Base-by-base conservation (phyloP, 2,888 invertebrate species). In the Odontocolon sp. region DNA sequence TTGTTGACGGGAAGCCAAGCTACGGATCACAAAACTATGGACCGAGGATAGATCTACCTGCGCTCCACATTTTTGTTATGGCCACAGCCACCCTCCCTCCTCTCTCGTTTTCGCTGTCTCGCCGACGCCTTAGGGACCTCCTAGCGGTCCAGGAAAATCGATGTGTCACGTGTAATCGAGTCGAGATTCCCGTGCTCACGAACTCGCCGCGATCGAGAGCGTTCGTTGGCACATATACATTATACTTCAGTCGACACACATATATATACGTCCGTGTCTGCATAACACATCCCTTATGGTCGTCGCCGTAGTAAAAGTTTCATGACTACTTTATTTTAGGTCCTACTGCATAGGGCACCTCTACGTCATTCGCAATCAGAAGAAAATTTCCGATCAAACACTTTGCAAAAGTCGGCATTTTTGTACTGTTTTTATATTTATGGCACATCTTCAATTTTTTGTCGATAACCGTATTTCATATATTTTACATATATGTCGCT, bases 151-250 rank as follows among this genome's bases (percentile, higher is more conserved):
- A 21, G 36, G n/a, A 14, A 52, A 56, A 74, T 74, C 67, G 61
- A 74, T 68, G 67, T 68, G 73, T 74, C 73, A 68, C 54, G 54
- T 42, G 54, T 68, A 74, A 68, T 68, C 73, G 68, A 71, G 71
- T 71, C 36, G 71, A 63, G 61, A 74, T 68, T 73, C 33, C 42
- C 45, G 67, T 61, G 47, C 61, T 54, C 42, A 38, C 45, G 54
- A 36, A 67, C 67, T 68, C 61, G 23, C 54, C 45, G 54, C 42
- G 23, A 61, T 67, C 67, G 33, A 31, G 23, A 47, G 31, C 45
- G 36, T 28, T 36, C 2, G 16, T 61, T 31, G 18, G 40, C 9
- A 23, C 33, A 33, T 47, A 23, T 38, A 26, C 57, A 11, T 38
- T 54, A 11, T 40, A 9, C 33, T n/a, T n/a, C n/a, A n/a, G 28